Conservation (phyloP, 2,113 vertebrate species). For the Glaucidium brasilianum region DNA sequence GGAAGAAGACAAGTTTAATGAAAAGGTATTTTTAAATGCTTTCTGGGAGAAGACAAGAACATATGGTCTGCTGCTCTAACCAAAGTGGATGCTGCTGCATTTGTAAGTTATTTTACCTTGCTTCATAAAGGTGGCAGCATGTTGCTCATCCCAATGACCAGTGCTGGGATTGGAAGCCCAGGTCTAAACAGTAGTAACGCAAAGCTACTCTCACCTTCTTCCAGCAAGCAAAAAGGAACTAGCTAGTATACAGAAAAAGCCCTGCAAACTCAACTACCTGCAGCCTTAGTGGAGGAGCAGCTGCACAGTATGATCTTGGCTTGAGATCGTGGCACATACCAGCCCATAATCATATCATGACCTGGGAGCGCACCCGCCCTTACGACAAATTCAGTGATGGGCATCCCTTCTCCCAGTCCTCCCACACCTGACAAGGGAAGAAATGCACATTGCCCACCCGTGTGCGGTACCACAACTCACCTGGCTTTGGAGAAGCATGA, state of each 20-base stretch:
- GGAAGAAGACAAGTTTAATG: neutral
- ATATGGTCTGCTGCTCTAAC: neutral
- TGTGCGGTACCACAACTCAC: neutral
- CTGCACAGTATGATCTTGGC: neutral
- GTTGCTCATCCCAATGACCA: neutral
- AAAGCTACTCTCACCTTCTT: neutral
- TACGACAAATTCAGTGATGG: neutral
- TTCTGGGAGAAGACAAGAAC: neutral
- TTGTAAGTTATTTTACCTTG: neutral
- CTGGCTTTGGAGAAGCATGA: neutral
- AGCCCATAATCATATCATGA: fast-evolving
- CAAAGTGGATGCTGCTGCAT: neutral
- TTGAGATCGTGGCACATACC: neutral
- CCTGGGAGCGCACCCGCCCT: neutral
- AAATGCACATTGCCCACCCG: neutral
- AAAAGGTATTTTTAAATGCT: neutral
- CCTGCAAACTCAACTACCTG: neutral
- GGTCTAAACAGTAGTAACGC: neutral
- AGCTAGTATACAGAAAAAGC: neutral
- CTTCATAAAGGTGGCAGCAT: neutral
- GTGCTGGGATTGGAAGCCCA: neutral
- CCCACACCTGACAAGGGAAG: neutral
- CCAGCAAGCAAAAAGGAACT: neutral
- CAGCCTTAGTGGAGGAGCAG: neutral
- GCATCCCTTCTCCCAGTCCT: neutral